Evolutionary conservation across 1,140 invertebrate species (phyloP), one percentile per base, ranked within the genome.

Genomic region (Whitmania pigra): DNA sequence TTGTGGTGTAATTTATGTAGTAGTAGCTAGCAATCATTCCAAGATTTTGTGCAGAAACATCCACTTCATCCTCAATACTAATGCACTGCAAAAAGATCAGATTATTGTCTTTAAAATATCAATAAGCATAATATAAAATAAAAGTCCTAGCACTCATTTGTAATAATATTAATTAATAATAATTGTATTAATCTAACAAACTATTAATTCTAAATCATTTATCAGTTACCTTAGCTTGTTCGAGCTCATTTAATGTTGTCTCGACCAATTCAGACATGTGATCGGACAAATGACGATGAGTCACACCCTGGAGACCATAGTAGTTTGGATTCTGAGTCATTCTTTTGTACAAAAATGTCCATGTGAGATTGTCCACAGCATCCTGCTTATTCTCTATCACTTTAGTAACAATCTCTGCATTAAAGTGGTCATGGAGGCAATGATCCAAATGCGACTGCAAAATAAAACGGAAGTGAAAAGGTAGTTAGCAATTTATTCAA

Each of bases 11-110:
- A 83, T 98, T 97, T 75, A 99, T 99, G 80, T 99, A 99, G 81
- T 99, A 99, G 81, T 99, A 99, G 0, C 95, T 94, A 2, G 96
- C 95, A 82, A 99, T 99, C 94, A 99, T 99, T 74, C 97, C 97
- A 79, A 99, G 84, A 85, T 99, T 99, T 0, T 99, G 84, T 0
- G 96, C 92, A 67, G 91, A 85, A 0, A 92, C 91, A 80, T 99
- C 94, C 88, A 99, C 94, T 74, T 99, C 96, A 77, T 99, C 94
- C 82, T 98, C 94, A 15, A 99, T 89, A 66, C 90, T 90, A 73
- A 99, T 97, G 80, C 97, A 99, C 82, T 85, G 75, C 53, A 80
- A 78, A 36, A 63, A 55, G 20, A 71, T 40, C 70, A 74, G 53
- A 17, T 43, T 13, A 71, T 27, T 70, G 29, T 43, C 29, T 70